A percentile compares a stretch with the other conserved stretches of the same genome.
Conservation (phyloP, 1,140 invertebrate genomes). For the Oncopodura yosiiana region DNA sequence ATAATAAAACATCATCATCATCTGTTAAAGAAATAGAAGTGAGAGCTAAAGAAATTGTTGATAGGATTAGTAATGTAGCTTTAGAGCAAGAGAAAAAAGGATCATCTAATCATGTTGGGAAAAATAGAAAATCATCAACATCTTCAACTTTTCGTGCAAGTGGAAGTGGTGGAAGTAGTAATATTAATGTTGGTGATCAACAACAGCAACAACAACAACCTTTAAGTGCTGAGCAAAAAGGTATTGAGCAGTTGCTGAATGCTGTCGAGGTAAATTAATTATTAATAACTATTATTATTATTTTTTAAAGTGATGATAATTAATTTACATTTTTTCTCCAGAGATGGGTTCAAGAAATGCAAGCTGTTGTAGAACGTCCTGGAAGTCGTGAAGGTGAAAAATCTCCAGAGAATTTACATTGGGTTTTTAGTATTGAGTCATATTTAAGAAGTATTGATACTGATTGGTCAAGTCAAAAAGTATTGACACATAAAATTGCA, state of each 20-base stretch:
- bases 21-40: slow-evolving; percentile 26
- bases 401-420: slow-evolving; percentile 25
- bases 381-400: background rate
- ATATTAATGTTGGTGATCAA: background rate
- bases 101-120: no score
- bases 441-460: slow-evolving; percentile 27
- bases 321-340: slow-evolving; percentile 14
- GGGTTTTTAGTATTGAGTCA: slow-evolving; percentile 32
- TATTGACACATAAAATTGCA: slow-evolving; percentile 25
- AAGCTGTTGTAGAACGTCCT: background rate
- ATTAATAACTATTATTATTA: no score
- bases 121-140: no score
- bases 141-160: no score
- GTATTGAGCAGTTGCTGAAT: slow-evolving; percentile 2
- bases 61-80: slow-evolving; percentile 28
- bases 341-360: slow-evolving; percentile 26
- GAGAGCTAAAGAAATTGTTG: slow-evolving; percentile 31
- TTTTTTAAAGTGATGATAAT: background rate
- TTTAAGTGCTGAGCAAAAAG: slow-evolving; percentile 6
- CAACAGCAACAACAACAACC: background rate
- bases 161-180: no score
- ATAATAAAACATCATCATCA: no score
- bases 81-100: no score
- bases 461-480: slow-evolving; percentile 30
- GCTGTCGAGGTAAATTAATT: slow-evolving; percentile 1